Evolutionary conservation across 2,797 vertebrate species (phyloP).

Genomic region (Linurgus olivaceus): DNA sequence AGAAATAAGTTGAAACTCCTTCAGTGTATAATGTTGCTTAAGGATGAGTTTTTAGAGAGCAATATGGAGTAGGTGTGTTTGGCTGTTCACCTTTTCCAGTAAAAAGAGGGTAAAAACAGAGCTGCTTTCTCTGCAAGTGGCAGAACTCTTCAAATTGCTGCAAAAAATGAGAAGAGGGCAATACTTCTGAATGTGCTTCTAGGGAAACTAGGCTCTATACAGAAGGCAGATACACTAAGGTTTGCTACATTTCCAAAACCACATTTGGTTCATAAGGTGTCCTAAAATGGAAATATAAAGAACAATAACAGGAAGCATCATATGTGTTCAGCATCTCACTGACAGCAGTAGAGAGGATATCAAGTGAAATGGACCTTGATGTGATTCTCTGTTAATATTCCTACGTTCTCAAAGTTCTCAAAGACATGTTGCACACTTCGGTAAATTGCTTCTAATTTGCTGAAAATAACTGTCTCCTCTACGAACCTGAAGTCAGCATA

Average conservation of each 20-base stretch:
- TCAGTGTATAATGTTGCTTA: background rate
- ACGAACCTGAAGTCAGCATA: background rate
- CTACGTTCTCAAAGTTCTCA: background rate
- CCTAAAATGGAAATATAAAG: background rate
- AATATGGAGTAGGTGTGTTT: background rate
- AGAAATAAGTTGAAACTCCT: background rate
- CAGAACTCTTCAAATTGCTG: background rate
- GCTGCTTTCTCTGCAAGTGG: background rate
- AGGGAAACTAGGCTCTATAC: background rate
- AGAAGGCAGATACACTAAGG: background rate
- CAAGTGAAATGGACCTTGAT: background rate
- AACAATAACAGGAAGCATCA: background rate
- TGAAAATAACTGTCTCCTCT: background rate
- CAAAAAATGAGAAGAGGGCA: background rate
- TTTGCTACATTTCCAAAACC: background rate
- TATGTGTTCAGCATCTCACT: background rate
- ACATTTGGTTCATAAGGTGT: background rate
- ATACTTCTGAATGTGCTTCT: background rate
- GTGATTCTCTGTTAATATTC: background rate
- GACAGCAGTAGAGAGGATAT: background rate
- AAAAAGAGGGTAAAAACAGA: background rate
- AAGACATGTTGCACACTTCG: rapidly evolving
- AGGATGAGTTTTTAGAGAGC: background rate
- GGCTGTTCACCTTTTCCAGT: background rate
- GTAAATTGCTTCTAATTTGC: background rate